Evolutionary conservation across 2,113 vertebrate genomes (phyloP), one percentile per base, ranked within the genome.

Genomic region (Campylorhamphus procurvoides): DNA sequence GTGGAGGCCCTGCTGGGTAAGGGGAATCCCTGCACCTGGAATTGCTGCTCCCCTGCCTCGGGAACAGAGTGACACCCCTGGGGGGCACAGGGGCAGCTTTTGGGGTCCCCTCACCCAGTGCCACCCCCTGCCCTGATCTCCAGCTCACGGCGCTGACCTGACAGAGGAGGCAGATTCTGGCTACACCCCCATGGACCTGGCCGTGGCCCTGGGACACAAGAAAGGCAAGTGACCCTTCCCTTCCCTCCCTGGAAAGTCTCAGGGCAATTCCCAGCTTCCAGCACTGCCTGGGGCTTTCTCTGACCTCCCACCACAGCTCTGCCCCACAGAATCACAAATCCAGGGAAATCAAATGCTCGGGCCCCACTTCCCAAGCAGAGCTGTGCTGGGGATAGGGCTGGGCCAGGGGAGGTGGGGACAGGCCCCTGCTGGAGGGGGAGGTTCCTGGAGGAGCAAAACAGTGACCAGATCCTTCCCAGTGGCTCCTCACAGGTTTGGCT

Each of bases 81-180:
- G 64, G 40, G 18, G 37, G 31, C 11, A 7, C 1, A 31, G 0
- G 8, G 53, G 80, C 31, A 13, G 28, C 4, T 73, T 56, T 8
- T 33, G 86, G 91, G 55, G 50, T 44, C 15, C 35, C 40, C 37
- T 71, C 6, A 2, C 27, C 37, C 33, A 2, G 7, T 18, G 23
- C 6, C 37, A 59, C 31, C 20, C 20, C 20, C 11, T 5, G 17
- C 12, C 12, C 72, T 50, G 59, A 25, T 23, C 69, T 10, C 42
- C 28, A 99, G 98, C 97, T 42, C 96, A 92, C 0, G 99, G 99
- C 3, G 99, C 99, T 1, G 99, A 99, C 91, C 98, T 99, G 89
- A 99, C 99, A 6, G 99, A 98, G 1, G 99, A 99, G 89, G 99
- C 99, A 0, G 99, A 99, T 85, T 99, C 99, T 9, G 99, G 99